Evolutionary conservation across 2,888 invertebrate species (phyloP).

Genomic region (Drosophila lutescens): DNA sequence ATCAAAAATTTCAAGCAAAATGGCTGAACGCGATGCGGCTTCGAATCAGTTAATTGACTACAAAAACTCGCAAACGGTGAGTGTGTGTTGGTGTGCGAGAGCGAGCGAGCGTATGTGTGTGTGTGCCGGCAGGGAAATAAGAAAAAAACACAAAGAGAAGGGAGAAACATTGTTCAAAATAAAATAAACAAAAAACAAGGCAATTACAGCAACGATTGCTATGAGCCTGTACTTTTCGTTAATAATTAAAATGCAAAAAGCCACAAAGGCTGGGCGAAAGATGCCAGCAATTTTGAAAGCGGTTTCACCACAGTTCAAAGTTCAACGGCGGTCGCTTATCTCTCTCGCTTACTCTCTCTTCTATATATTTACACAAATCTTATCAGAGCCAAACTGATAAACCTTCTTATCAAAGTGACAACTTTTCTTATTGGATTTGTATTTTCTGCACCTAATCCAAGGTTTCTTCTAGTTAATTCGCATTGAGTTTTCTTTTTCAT

Average conservation of each 20-base stretch:
- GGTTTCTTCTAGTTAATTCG: no score
- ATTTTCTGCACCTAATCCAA: slow-evolving; percentile 2
- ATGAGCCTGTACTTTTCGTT: slow-evolving; percentile 23
- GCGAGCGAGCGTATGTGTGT: neutral
- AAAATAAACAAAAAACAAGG: slow-evolving; percentile 30
- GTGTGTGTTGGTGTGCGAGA: slow-evolving; percentile 38
- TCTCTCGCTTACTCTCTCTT: neutral
- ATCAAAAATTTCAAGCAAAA: slow-evolving; percentile 52
- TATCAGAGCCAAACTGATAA: slow-evolving; percentile 27
- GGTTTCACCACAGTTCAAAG: slow-evolving; percentile 26
- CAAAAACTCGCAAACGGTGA: slow-evolving; percentile 87
- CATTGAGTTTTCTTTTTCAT: no score
- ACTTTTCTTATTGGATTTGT: slow-evolving; percentile 16
- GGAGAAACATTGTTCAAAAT: slow-evolving; percentile 13
- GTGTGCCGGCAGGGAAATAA: slow-evolving; percentile 25
- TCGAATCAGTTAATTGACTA: slow-evolving; percentile 87
- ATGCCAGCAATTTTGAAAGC: slow-evolving; percentile 7
- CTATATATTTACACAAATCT: slow-evolving; percentile 16
- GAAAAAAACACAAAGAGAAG: slow-evolving; percentile 6
- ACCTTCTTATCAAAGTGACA: slow-evolving; percentile 19
- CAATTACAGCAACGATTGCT: slow-evolving; percentile 13
- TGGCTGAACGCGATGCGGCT: slow-evolving; percentile 86
- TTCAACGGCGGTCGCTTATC: slow-evolving; percentile 19
- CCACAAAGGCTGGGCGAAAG: neutral
- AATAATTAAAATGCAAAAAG: slow-evolving; percentile 14